Evolutionary conservation across 2,113 vertebrate species (phyloP), one percentile per base, ranked within the genome.

Genomic region (Platysteira castanea): DNA sequence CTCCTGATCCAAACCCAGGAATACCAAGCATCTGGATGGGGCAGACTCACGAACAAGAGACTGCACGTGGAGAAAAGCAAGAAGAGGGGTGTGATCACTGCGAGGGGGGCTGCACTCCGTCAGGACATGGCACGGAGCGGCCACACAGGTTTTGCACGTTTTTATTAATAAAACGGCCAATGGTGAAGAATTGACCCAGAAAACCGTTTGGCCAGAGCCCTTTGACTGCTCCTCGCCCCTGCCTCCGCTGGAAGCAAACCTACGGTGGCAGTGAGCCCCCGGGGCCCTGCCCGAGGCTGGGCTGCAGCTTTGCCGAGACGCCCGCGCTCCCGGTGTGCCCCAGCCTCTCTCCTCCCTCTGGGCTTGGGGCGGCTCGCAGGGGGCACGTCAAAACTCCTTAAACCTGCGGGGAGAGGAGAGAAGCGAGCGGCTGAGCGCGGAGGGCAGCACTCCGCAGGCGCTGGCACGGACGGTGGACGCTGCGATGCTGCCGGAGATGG

Each of bases 361-460:
- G 75, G n/a, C 81, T 24, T 1, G 11, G 73, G 88, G 30, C 11
- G 0, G 68, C 53, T 84, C 24, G 1, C 23, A 9, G 65, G 70
- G 67, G 49, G 1, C 22, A n/a, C 19, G 0, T 96, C 96, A 96
- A 10, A 96, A 83, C 67, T 92, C 85, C 90, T 85, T 33, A 85
- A 79, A 97, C 95, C 96, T 97, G 96, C 3, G 6, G 68, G 93
- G 84, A 95, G 41, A 97, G 50, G 87, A 95, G 44, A 97, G 50
- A 91, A 93, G 68, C 1, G 2, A 42, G 89, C 1, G 18, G 73
- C 91, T 93, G 65, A 95, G 93, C 1, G 0, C 1, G 0, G 13
- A 1, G 24, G 16, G 31, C 1, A 1, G 4, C 3, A 0, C 2
- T 17, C 0, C 1, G 7, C 13, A 0, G 50, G 6, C 0, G 2